Evolutionary conservation across 2,888 invertebrate species (phyloP).

Genomic region (Limnephilus marmoratus): DNA sequence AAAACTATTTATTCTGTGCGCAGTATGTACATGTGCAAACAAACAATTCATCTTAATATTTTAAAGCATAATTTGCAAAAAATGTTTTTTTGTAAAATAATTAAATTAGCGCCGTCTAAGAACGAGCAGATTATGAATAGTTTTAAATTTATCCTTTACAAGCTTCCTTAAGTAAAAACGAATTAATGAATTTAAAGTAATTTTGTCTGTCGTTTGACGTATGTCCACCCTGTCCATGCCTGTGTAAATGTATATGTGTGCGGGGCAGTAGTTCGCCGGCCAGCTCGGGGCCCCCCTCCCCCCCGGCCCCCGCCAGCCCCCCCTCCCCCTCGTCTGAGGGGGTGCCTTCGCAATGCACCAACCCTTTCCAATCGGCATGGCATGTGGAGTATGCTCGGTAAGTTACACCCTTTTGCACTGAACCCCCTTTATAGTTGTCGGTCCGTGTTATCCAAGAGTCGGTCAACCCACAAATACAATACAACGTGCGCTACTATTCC

Average conservation of each 20-base stretch:
- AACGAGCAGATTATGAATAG: too few species aligned
- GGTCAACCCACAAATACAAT: background rate
- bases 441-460: background rate
- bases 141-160: background rate
- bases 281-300: slow-evolving; percentile 58
- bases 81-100: too few species aligned
- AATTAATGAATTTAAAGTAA: background rate
- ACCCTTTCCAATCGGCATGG: slow-evolving; percentile 76
- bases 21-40: too few species aligned
- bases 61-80: too few species aligned
- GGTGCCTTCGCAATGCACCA: slow-evolving; percentile 67
- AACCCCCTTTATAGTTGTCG: slow-evolving; percentile 9
- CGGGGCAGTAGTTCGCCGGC: slow-evolving; percentile 57
- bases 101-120: too few species aligned
- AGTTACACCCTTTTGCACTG: slow-evolving; percentile 69
- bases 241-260: slow-evolving; percentile 60
- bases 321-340: slow-evolving; percentile 62
- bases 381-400: slow-evolving; percentile 82
- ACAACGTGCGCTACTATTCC: background rate
- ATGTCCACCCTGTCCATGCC: slow-evolving; percentile 18
- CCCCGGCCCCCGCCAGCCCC: slow-evolving; percentile 47
- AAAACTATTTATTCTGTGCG: too few species aligned
- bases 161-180: background rate
- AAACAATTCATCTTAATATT: too few species aligned
- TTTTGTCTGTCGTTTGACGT: slow-evolving; percentile 27